phyloP scores from a whole-genome alignment of 1,140 invertebrate species.

The Tyrophagus putrescentiae region DNA sequence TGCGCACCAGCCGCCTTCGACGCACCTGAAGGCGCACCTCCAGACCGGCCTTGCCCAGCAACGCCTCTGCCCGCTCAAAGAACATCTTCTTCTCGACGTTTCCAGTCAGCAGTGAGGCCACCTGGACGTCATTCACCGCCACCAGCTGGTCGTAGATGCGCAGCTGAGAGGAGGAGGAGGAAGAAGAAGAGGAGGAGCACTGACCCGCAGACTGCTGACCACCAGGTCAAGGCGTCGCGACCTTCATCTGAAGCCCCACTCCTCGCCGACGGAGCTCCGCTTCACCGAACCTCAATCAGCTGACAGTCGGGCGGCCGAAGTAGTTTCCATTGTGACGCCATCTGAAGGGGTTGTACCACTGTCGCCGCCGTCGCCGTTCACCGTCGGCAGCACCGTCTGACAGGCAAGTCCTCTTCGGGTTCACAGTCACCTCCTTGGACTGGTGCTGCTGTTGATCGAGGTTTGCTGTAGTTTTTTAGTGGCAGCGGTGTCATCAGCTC shows the following conservation, averaged over 20 bases:
- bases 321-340: constrained; percentile 41
- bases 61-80: too few species aligned
- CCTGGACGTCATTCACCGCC: neutral
- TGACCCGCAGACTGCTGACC: neutral
- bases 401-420: constrained; percentile 49
- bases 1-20: too few species aligned
- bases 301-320: too few species aligned
- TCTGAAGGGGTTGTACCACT: constrained; percentile 42
- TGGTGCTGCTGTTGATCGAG: constrained; percentile 10
- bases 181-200: neutral
- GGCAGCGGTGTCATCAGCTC: neutral
- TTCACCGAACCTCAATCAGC: constrained; percentile 30
- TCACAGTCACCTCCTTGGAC: too few species aligned
- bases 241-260: neutral
- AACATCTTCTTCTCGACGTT: too few species aligned
- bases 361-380: constrained; percentile 35
- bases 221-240: neutral
- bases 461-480: constrained; percentile 39
- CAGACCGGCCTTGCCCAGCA: too few species aligned
- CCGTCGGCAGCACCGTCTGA: constrained; percentile 58
- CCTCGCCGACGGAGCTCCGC: neutral
- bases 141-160: neutral
- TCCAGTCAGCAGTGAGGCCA: neutral
- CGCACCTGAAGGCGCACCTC: too few species aligned
- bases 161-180: neutral